phyloP scores from a whole-genome alignment of 2,113 vertebrate species.

The Alces alces region DNA sequence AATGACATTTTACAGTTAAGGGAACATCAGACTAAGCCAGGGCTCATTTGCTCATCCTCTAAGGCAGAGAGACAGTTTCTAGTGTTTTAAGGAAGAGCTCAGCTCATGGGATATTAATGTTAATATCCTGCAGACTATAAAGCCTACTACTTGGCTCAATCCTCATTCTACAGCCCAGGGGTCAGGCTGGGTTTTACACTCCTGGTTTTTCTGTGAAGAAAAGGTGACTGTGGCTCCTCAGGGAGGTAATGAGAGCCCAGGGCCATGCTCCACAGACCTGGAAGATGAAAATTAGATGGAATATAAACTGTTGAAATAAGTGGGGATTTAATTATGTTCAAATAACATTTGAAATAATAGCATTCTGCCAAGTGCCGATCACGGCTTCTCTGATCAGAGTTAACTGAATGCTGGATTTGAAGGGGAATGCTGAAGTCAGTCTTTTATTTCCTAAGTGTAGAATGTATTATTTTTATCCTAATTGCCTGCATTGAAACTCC shows the following conservation, averaged over 20 bases:
- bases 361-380: constrained; percentile 40
- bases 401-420: constrained; percentile 27
- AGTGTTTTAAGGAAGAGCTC: constrained; percentile 26
- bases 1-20: constrained; percentile 38
- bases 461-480: constrained; percentile 33
- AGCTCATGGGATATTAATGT: constrained; percentile 13
- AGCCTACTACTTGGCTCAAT: background rate
- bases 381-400: background rate
- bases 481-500: background rate
- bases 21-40: constrained; percentile 15
- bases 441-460: constrained; percentile 15
- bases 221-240: background rate
- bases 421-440: background rate
- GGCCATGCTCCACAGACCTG: background rate
- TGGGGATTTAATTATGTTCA: constrained; percentile 48
- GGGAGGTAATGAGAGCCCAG: background rate
- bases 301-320: constrained; percentile 31
- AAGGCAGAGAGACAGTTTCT: constrained; percentile 8
- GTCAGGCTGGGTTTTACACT: constrained; percentile 20
- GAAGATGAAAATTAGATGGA: constrained; percentile 32
- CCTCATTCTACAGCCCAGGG: background rate
- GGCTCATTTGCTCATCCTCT: background rate
- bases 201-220: constrained; percentile 32
- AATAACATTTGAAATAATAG: constrained; percentile 54
- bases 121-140: constrained; percentile 45